A percentile compares a stretch with the other conserved stretches of the same genome.
phyloP scores from a whole-genome alignment of 2,797 vertebrate species.

The Malurus splendens region DNA sequence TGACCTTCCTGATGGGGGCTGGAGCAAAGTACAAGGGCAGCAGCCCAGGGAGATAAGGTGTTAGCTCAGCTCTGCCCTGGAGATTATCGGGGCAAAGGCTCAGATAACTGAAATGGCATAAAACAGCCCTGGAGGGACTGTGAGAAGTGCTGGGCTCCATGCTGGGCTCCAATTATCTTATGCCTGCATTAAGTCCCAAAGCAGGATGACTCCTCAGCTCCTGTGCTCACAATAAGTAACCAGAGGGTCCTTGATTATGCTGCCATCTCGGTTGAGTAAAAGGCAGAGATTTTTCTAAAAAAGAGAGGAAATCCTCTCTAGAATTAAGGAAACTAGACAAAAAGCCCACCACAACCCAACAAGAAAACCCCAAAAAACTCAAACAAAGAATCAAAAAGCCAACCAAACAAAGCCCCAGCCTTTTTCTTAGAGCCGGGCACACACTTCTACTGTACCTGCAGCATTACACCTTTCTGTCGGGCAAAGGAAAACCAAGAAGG shows the following conservation, averaged over 20 bases:
- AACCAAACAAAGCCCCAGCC: neutral
- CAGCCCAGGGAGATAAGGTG: neutral
- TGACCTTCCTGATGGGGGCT: neutral
- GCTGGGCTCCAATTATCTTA: neutral
- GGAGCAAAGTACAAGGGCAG: neutral
- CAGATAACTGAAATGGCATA: neutral
- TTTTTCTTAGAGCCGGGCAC: neutral
- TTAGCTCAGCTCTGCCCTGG: neutral
- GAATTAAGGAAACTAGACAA: neutral
- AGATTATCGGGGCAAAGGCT: neutral
- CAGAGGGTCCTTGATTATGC: neutral
- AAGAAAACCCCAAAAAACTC: too few species aligned
- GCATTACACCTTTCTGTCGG: neutral
- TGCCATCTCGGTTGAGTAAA: neutral
- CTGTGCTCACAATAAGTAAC: accelerated
- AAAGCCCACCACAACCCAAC: neutral
- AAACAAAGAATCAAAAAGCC: accelerated
- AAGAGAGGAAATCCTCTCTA: neutral
- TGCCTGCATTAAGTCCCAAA: neutral
- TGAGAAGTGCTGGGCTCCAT: accelerated
- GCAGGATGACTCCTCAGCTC: neutral
- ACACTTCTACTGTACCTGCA: neutral
- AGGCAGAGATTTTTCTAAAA: neutral
- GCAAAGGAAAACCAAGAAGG: neutral
- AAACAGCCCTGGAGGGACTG: neutral